Evolutionary conservation across 2,888 invertebrate genomes (phyloP), one percentile per base, ranked within the genome.

Genomic region (Agrochola lychnidis): DNA sequence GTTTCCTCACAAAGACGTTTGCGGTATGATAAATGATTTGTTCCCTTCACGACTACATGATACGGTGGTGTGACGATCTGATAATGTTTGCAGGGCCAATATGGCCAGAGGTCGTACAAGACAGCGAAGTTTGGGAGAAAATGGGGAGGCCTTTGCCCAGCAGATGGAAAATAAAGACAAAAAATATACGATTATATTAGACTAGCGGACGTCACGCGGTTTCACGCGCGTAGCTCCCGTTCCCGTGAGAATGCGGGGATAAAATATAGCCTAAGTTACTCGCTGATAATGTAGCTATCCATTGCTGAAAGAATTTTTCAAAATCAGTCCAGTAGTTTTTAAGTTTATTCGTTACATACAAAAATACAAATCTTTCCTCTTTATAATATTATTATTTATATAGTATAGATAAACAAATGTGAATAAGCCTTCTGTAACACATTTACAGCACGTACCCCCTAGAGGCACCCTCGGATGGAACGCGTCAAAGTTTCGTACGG

Each of bases 401-500:
- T 30, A 30, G 30, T 30, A 30, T 30, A 30, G 30, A 30, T 30
- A 30, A 30, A 30, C 30, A 30, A 30, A 30, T 30, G 30, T 30
- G 30, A 30, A 2, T 30, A 30, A 30, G 25, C 78, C 85, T 83
- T 85, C 74, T 83, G 78, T 9, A 42, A 16, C n/a, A n/a, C 30
- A 36, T 68, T 56, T 62, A 14, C 22, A 42, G 42, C 30, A 40
- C 66, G 7, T 14, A 30, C 10, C 36, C 30, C 77, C 59, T 36
- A 57, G 53, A 59, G 73, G 67, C 42, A 51, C 48, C 36, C n/a
- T 51, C 53, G 79, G 66, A 76, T 83, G 69, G 76, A 83, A 73
- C 53, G 59, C 76, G 64, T 73, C 84, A 77, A 83, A 83, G 71
- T 86, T 83, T 73, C 86, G 70, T 71, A 3, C 73, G 74, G 62